Conservation (phyloP, 2,113 vertebrate genomes). For the Salvator merianae region DNA sequence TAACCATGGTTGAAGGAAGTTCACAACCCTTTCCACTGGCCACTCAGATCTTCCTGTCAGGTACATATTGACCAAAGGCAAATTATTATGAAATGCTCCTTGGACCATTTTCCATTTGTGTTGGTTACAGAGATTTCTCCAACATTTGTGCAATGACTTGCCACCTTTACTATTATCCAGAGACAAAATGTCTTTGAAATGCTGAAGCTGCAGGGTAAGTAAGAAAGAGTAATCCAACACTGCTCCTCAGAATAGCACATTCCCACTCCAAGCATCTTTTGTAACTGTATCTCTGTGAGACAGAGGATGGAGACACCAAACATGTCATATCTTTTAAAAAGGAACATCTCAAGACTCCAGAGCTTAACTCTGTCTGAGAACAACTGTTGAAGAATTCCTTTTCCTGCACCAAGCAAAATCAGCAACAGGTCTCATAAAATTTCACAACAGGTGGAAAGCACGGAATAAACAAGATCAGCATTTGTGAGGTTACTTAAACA, state of each 20-base stretch:
- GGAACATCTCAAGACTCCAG: conserved; percentile 56
- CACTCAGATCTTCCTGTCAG: too few species aligned
- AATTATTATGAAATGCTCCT: neutral
- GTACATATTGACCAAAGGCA: neutral
- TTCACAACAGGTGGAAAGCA: conserved; percentile 49
- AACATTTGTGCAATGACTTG: rapidly evolving
- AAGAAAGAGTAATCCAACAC: conserved; percentile 59
- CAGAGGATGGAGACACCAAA: conserved; percentile 40
- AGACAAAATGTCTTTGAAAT: conserved; percentile 36
- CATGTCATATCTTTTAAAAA: conserved; percentile 1
- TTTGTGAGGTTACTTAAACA: conserved; percentile 29
- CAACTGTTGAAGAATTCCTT: conserved; percentile 39
- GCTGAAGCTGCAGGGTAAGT: neutral
- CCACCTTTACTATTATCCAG: neutral
- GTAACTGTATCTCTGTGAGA: conserved; percentile 57
- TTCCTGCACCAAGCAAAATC: neutral
- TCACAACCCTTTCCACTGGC: too few species aligned
- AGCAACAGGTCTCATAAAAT: conserved; percentile 11
- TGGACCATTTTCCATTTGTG: neutral
- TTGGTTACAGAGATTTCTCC: neutral
- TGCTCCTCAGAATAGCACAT: conserved; percentile 58
- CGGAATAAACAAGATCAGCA: neutral
- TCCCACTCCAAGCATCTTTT: neutral
- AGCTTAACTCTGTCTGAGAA: conserved; percentile 48
- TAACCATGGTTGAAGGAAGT: neutral